Evolutionary conservation across 2,888 invertebrate genomes (phyloP), one percentile per base, ranked within the genome.

Genomic region (Lochmaea capreae): DNA sequence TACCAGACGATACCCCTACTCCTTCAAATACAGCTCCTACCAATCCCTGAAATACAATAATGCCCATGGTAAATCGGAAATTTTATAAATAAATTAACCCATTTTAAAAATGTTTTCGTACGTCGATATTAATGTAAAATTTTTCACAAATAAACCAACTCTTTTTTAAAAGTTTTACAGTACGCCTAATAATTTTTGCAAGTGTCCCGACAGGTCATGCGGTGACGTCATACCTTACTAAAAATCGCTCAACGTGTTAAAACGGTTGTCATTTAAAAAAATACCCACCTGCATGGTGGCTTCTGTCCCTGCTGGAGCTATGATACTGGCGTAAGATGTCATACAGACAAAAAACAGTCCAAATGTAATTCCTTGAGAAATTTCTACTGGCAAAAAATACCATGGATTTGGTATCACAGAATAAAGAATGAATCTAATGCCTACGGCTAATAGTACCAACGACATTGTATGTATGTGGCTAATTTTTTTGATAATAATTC

Each of bases 1-100:
- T 95, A 52, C 96, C 96, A 12, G 92, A 84, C 0, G 95, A 93
- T 0, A 95, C 93, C 16, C 96, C 96, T 14, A 96, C 89, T 16
- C 96, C 96, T 88, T 97, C 96, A 84, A 96, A 97, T 63, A 95
- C 89, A 3, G 95, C 95, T 14, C 96, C 95, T 43, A 96, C 93
- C 58, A 97, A 87, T 69, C 96, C 96, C 92, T 94, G 87, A 49
- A 88, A n/a, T n/a, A 65, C n/a, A 67, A 63, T 46, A 43, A 22
- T 18, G 12, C 26, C 14, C 16, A 12, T 22, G 0, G 12, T n/a
- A 49, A 65, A 18, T 59, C 8, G 11, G 22, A 71, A 61, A 16
- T 75, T 72, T 43, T 9, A 52, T 9, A 33, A 67, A 33, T 10
- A 33, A 33, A 33, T 33, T 6, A 4, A 26, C 2, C 26, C 26